Evolutionary conservation across 2,888 invertebrate species (phyloP).

Genomic region (Apamea sordens): DNA sequence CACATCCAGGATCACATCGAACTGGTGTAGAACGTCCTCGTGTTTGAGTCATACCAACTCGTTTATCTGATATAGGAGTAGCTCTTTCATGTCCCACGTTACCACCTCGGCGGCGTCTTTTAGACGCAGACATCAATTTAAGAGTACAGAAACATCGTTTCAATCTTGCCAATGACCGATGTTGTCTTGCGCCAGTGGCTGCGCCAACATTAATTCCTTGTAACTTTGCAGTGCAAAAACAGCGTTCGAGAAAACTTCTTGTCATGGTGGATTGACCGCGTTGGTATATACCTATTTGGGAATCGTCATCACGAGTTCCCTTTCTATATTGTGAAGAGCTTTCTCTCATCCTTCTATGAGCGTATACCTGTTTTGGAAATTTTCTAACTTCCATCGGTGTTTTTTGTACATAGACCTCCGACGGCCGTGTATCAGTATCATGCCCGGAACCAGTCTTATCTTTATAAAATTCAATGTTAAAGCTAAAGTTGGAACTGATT

Average conservation of each 20-base stretch:
- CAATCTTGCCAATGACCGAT: conserved; percentile 17
- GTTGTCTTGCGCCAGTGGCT: conserved; percentile 8
- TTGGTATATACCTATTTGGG: conserved; percentile 28
- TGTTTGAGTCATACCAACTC: conserved; percentile 30
- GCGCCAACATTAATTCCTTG: conserved; percentile 42
- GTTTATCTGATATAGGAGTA: conserved; percentile 7
- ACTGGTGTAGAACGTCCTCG: conserved; percentile 56
- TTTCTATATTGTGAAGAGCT: conserved; percentile 36
- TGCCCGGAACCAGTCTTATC: conserved; percentile 43
- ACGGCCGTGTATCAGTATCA: not conserved
- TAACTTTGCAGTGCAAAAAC: conserved; percentile 67
- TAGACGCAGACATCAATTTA: conserved; percentile 21
- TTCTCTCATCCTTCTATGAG: conserved; percentile 22
- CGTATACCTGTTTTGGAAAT: conserved; percentile 20
- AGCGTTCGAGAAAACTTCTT: conserved; percentile 60
- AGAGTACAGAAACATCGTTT: conserved; percentile 47
- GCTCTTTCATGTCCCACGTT: conserved; percentile 33
- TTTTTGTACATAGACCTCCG: conserved; percentile 17
- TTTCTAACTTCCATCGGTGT: conserved; percentile 25
- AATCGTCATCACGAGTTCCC: conserved; percentile 28
- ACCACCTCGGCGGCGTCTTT: conserved; percentile 5
- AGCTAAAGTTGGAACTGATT: conserved; percentile 71
- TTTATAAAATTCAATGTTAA: conserved; percentile 72
- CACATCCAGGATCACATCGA: conserved; percentile 70
- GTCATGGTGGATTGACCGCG: conserved; percentile 52